Percentiles rank a stretch among this genome's conserved stretches.
These are phyloP conservation scores for Phengaris alcon DNA, from an alignment of 2,888 invertebrate species.

Conservation along the genomic window DNA sequence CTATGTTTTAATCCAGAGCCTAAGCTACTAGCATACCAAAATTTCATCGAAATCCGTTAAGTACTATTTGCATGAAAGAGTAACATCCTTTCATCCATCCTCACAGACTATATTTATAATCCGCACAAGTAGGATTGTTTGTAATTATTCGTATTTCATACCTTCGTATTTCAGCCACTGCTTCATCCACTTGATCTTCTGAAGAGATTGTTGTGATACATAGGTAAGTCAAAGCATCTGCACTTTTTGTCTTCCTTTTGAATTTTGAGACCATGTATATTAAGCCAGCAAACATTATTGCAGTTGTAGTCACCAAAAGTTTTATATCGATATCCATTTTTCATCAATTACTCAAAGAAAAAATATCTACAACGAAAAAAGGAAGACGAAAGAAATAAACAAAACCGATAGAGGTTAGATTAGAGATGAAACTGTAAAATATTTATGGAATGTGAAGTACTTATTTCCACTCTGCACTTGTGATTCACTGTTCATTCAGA, in stretches of 20 bases:
- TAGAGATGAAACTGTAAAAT: neutral
- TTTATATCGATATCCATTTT: neutral
- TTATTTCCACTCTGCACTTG: too few relatives aligned
- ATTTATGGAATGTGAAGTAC: too few relatives aligned
- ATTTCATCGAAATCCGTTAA: too few relatives aligned
- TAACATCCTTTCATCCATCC: too few relatives aligned
- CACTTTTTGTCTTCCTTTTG: slow-evolving; percentile 43
- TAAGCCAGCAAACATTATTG: slow-evolving; percentile 48
- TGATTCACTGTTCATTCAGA: too few relatives aligned
- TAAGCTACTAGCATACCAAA: too few relatives aligned
- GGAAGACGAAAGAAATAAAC: neutral
- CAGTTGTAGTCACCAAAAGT: slow-evolving; percentile 40
- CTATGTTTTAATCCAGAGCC: too few relatives aligned
- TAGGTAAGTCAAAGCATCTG: slow-evolving; percentile 55
- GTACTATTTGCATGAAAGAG: too few relatives aligned
- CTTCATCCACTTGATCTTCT: slow-evolving; percentile 51
- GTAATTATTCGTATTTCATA: slow-evolving; percentile 36
- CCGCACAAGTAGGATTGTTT: neutral
- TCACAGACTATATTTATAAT: too few relatives aligned
- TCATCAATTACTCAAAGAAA: neutral
- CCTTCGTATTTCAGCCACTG: slow-evolving; percentile 55
- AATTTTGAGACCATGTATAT: slow-evolving; percentile 46
- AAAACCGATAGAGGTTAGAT: neutral
- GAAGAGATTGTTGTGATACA: slow-evolving; percentile 51
- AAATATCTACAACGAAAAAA: neutral